phyloP scores from a whole-genome alignment of 2,113 vertebrate species.

The Canis aureus region DNA sequence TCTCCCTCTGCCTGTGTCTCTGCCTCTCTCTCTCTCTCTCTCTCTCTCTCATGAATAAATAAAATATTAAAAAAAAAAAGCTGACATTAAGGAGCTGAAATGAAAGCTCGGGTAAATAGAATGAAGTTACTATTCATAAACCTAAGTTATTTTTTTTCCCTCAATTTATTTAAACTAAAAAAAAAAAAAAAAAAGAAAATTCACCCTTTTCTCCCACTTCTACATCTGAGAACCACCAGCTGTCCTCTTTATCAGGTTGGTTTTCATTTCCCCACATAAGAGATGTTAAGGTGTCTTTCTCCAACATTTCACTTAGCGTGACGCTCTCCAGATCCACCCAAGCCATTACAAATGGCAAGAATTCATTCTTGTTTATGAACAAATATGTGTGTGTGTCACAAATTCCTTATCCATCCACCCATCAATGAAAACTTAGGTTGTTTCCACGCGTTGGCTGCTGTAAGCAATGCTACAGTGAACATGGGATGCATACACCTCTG shows the following conservation, averaged over 20 bases:
- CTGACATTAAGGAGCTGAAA: background rate
- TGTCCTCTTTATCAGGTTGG: background rate
- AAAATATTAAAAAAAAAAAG: too few species aligned
- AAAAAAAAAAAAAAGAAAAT: background rate
- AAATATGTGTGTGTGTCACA: background rate
- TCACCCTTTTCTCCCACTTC: background rate
- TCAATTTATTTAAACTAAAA: background rate
- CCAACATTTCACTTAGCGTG: background rate
- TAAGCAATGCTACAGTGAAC: background rate
- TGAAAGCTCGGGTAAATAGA: background rate
- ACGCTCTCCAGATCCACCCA: background rate
- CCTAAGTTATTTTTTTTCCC: background rate
- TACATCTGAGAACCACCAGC: background rate
- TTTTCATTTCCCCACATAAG: background rate
- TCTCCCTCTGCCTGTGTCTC: too few species aligned
- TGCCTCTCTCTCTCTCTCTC: too few species aligned
- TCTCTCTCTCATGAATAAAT: too few species aligned
- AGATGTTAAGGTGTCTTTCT: background rate
- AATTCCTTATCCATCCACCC: background rate
- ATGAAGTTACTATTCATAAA: background rate
- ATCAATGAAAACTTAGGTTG: background rate
- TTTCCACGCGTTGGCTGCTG: background rate
- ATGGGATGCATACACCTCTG: background rate
- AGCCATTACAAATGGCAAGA: background rate
- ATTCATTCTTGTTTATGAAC: background rate